These are phyloP conservation scores for Apodemia mormo DNA, from an alignment of 2,888 invertebrate species.

Conservation along the genomic window DNA sequence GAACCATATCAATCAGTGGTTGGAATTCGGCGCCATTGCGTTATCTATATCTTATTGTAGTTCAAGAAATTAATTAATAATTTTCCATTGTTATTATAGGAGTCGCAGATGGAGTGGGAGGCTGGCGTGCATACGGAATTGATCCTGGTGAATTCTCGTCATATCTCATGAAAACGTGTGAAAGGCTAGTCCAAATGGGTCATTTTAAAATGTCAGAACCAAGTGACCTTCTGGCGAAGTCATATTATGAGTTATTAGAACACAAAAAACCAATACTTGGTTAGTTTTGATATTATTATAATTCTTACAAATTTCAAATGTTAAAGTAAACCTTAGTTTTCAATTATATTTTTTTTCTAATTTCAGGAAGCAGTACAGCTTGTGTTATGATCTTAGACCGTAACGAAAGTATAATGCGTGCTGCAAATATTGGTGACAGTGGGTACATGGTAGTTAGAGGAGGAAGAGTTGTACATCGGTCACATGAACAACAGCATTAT, in stretches of 20 bases:
- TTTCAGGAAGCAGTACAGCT: constrained; percentile 96
- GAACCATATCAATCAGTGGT: too few relatives aligned
- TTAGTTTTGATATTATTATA: constrained; percentile 52
- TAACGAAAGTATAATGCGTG: constrained; percentile 93
- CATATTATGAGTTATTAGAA: constrained; percentile 95
- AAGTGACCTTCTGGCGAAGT: constrained; percentile 92
- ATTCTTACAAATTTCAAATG: constrained; percentile 19
- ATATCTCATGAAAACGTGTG: constrained; percentile 96
- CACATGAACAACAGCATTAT: constrained; percentile 98
- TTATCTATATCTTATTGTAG: too few relatives aligned
- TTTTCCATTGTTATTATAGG: constrained; percentile 78
- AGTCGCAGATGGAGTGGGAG: constrained; percentile 99
- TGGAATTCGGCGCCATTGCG: too few relatives aligned
- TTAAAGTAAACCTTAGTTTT: too few relatives aligned
- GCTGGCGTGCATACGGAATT: constrained; percentile 98
- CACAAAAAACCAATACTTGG: constrained; percentile 96
- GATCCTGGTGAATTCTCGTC: constrained; percentile 98
- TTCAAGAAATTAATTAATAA: too few relatives aligned
- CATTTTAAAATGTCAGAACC: constrained; percentile 94
- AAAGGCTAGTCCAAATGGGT: constrained; percentile 94
- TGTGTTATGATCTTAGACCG: constrained; percentile 97
- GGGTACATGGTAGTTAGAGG: constrained; percentile 96
- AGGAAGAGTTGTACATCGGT: constrained; percentile 94
- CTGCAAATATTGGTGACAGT: constrained; percentile 99
- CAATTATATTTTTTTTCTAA: constrained; percentile 26